Conservation (phyloP, 2,113 vertebrate species). For the Trochalopteron elliotii region DNA sequence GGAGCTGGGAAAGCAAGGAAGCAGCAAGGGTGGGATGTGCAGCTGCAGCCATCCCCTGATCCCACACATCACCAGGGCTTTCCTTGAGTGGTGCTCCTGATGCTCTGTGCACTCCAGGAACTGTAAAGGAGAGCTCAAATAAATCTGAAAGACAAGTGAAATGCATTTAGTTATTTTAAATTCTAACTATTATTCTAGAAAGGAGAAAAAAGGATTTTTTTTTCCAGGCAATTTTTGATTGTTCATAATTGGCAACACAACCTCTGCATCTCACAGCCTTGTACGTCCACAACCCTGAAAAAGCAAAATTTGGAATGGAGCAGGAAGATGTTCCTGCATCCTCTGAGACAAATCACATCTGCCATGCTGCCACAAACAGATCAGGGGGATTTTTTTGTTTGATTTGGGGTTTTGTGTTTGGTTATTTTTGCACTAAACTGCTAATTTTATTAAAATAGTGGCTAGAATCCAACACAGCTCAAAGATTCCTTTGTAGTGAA, state of each 20-base stretch:
- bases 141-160: neutral
- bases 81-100: accelerated
- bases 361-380: neutral
- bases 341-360: neutral
- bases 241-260: neutral
- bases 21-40: neutral
- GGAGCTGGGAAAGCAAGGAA: neutral
- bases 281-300: neutral
- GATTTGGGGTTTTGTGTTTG: neutral
- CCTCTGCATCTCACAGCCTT: neutral
- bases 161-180: neutral
- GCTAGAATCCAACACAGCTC: neutral
- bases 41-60: neutral
- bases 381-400: neutral
- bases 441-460: neutral
- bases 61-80: neutral
- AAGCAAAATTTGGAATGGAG: neutral
- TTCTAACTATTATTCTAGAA: neutral
- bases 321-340: neutral
- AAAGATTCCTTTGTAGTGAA: neutral
- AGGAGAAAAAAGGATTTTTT: neutral
- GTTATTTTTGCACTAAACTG: neutral
- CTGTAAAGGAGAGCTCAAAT: neutral
- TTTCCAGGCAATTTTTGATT: neutral
- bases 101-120: neutral